Base-by-base conservation (phyloP, 2,113 vertebrate genomes). In the Tragelaphus scriptus region DNA sequence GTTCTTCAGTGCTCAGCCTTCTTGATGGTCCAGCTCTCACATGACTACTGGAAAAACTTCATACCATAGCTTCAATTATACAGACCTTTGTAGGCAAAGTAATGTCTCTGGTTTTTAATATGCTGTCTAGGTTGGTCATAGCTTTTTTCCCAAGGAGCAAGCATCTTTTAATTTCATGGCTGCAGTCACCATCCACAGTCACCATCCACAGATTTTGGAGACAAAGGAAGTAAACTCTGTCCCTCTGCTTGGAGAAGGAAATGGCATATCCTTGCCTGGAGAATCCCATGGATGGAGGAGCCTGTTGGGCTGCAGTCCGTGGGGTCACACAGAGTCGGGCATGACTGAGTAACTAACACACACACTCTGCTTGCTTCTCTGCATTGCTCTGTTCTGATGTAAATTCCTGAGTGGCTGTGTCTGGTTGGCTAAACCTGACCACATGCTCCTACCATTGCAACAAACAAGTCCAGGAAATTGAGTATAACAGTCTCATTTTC, bases 241-340 rank as follows among this genome's bases (percentile, higher is more conserved):
- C n/a, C 21, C n/a, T 71, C 32, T 21, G 19, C 19, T 71, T 71
- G 65, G n/a, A 71, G n/a, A 71, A 71, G 19, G 10, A 36, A 71
- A 71, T 3, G n/a, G 65, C n/a, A 71, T 36, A 71, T 23, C n/a
- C n/a, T 36, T 36, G n/a, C n/a, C 19, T 71, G 65, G n/a, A 36
- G 17, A 36, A 36, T 36, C 9, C n/a, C 19, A 23, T 36, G n/a
- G 19, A 71, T 71, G n/a, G 65, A 71, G 65, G 19, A 36, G 19
- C n/a, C 65, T 36, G 17, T 10, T 36, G 9, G n/a, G n/a, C n/a
- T 23, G 9, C 10, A 36, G 65, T 71, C 2, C 0, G 0, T 71
- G 65, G 65, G 9, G n/a, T 71, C n/a, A 11, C n/a, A 23, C 19
- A 68, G 17, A 71, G n/a, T 71, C 19, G 1, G n/a, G n/a, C 65